Percentiles rank a stretch among this genome's conserved stretches.
These are phyloP conservation scores for Agrilus mali DNA, from an alignment of 2,888 invertebrate genomes.

Conservation along the genomic window DNA sequence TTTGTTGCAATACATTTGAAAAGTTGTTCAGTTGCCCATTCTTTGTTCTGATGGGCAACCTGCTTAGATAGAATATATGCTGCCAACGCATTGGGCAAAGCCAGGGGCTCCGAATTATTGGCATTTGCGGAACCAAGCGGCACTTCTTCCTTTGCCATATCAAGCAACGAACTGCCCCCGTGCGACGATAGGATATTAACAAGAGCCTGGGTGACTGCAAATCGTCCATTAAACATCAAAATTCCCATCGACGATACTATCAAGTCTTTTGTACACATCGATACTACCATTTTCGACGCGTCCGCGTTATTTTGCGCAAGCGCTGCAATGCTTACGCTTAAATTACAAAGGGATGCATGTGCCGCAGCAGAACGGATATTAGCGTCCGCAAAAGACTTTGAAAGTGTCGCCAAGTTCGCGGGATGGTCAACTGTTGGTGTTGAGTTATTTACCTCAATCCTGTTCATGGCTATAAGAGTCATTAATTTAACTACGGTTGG, in stretches of 20 bases:
- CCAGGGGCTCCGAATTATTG: constrained; percentile 30
- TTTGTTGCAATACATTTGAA: constrained; percentile 37
- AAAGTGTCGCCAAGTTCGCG: no score
- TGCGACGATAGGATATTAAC: constrained; percentile 41
- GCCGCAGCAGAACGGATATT: constrained; percentile 18
- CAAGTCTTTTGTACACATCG: constrained; percentile 42
- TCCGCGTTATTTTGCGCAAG: constrained; percentile 41
- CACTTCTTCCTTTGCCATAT: constrained; percentile 26
- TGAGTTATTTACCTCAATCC: constrained; percentile 32
- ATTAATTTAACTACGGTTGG: constrained; percentile 44
- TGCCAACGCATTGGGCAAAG: constrained; percentile 45
- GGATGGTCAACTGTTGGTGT: no score
- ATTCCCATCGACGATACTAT: constrained; percentile 34
- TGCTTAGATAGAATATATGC: constrained; percentile 44
- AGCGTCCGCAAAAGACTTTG: no score
- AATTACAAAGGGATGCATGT: constrained; percentile 27
- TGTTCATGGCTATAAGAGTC: constrained; percentile 44
- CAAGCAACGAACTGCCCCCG: constrained; percentile 32
- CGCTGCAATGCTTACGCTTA: constrained; percentile 36
- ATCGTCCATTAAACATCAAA: constrained; percentile 26
- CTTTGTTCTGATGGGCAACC: constrained; percentile 37
- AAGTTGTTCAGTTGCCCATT: constrained; percentile 49
- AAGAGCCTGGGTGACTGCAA: constrained; percentile 47
- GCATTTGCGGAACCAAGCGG: constrained; percentile 12
- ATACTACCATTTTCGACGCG: constrained; percentile 42